A percentile compares a stretch with the other conserved stretches of the same genome.
These are phyloP conservation scores for Trogon melanurus DNA, from an alignment of 2,113 vertebrate species.

Conservation along the genomic window DNA sequence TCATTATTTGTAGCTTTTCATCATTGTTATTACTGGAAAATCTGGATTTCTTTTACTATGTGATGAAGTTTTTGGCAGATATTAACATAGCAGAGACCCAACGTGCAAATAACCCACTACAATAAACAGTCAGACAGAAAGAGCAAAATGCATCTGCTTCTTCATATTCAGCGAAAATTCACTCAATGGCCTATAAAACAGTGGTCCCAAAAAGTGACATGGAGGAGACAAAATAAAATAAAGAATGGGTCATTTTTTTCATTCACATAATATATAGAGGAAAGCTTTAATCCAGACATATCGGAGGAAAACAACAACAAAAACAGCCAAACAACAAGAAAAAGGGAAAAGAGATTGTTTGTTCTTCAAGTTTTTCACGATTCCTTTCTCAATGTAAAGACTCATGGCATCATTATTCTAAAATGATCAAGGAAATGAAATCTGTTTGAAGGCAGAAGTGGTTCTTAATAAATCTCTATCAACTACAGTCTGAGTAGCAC, in stretches of 20 bases:
- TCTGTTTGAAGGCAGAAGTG: background rate
- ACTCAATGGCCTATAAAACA: background rate
- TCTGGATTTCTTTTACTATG: background rate
- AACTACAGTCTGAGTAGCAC: background rate
- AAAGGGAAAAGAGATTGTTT: background rate
- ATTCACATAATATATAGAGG: background rate
- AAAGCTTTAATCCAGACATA: background rate
- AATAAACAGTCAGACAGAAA: background rate
- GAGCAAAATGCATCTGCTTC: background rate
- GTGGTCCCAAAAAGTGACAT: background rate
- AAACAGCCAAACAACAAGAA: background rate
- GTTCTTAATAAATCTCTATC: background rate
- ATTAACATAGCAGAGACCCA: background rate
- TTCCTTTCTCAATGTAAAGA: background rate
- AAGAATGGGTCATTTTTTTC: background rate
- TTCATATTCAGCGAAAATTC: background rate
- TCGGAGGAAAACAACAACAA: background rate
- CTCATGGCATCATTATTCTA: background rate
- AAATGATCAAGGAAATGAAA: background rate
- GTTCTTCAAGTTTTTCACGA: background rate
- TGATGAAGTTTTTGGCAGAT: background rate
- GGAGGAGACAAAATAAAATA: background rate
- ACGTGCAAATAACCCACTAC: background rate
- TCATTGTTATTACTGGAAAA: background rate
- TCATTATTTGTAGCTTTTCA: constrained; percentile 37